These are phyloP conservation scores for Coregonus ussuriensis DNA, from an alignment of 2,797 vertebrate species.

Conservation along the genomic window DNA sequence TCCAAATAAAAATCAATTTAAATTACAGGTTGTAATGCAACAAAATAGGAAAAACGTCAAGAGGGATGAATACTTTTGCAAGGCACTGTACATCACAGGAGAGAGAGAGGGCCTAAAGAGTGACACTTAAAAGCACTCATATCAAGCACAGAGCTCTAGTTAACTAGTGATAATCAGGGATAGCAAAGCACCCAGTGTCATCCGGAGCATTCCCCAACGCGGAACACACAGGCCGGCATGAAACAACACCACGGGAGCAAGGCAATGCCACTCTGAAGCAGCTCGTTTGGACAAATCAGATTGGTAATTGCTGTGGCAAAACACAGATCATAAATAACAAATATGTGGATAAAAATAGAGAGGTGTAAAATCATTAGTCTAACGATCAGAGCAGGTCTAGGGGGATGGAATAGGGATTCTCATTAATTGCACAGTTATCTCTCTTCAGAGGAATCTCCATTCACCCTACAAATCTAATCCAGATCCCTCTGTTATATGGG, in stretches of 20 bases:
- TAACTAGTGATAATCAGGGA: conserved; percentile 7
- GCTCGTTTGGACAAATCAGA: conserved; percentile 7
- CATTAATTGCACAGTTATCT: conserved; percentile 25
- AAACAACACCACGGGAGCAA: not conserved
- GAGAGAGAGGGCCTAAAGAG: conserved; percentile 17
- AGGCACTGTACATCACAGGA: not conserved
- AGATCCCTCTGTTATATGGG: conserved; percentile 10
- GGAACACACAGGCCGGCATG: not conserved
- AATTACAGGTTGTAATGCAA: too few species aligned
- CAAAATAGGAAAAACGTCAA: too few species aligned
- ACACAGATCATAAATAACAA: conserved; percentile 18
- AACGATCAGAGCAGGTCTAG: conserved; percentile 28
- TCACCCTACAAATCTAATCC: conserved; percentile 25
- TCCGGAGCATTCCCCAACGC: not conserved
- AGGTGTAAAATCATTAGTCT: conserved; percentile 24
- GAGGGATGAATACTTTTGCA: too few species aligned
- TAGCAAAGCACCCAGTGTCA: not conserved
- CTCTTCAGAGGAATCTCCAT: conserved; percentile 10
- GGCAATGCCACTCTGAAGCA: not conserved
- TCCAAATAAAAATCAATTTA: too few species aligned
- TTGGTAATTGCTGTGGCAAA: conserved; percentile 15
- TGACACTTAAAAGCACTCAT: conserved; percentile 47
- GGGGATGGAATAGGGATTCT: conserved; percentile 15
- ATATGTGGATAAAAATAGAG: not conserved
- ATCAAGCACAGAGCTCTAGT: conserved; percentile 48